Base-by-base conservation (phyloP, 1,140 invertebrate species). In the Triops longicaudatus region DNA sequence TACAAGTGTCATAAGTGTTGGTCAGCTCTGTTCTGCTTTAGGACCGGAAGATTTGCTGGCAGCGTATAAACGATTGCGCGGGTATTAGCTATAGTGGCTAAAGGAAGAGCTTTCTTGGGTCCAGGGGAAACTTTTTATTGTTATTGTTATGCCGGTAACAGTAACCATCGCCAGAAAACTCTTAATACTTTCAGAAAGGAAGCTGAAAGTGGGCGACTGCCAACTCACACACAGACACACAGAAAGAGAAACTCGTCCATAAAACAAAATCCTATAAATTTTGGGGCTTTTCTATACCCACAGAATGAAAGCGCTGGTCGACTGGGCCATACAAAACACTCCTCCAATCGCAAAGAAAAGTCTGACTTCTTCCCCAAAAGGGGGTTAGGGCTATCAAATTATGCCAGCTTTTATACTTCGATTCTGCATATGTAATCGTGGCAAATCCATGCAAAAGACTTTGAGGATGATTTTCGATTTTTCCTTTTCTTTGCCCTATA, bases 181-280 rank as follows among this genome's bases (percentile, higher is more conserved):
- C 50, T 22, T 22, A 17, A 63, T 17, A 4, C 22, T 63, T 22
- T 22, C 50, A 10, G 50, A 22, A 22, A 63, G 50, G 50, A 63
- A 63, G 17, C 50, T n/a, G 50, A 63, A 63, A 63, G 22, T 17
- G 14, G 50, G 50, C 50, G 14, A 63, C 7, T 63, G 50, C 50
- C 50, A 63, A 63, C 2, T 7, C 31, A 37, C 7, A 37, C 31
- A 37, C 31, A 37, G 31, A 37, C 7, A 37, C 31, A 37, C 31
- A 37, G 31, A 37, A 37, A 37, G 31, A 63, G 50, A 63, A 17
- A n/a, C 44, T 63, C 50, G 43, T 44, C 43, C 43, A 63, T 63
- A 63, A 63, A 63, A 63, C 50, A 63, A 63, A 63, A 63, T 63
- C 50, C 50, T 63, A 63, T 63, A 63, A 63, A 63, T 63, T 63